Evolutionary conservation across 2,888 invertebrate genomes (phyloP).

Genomic region (Hecatera dysodea): DNA sequence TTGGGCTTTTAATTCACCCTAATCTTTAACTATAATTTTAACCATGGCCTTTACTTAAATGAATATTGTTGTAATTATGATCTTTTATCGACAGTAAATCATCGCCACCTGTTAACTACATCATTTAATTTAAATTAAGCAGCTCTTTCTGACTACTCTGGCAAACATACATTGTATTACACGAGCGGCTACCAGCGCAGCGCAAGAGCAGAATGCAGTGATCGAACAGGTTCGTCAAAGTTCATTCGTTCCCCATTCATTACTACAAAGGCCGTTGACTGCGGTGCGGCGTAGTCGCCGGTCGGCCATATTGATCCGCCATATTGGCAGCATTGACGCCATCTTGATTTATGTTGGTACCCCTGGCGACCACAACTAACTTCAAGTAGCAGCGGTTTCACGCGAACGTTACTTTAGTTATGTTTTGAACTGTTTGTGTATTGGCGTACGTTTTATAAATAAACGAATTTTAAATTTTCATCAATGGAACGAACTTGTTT

Average conservation of each 20-base stretch:
- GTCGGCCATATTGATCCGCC: conserved; percentile 61
- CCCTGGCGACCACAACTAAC: conserved; percentile 71
- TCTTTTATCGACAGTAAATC: conserved; percentile 5
- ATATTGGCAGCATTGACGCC: conserved; percentile 63
- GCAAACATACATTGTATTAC: conserved; percentile 28
- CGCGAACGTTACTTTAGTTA: conserved; percentile 85
- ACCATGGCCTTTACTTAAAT: background rate
- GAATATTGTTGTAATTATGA: background rate
- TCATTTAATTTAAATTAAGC: conserved; percentile 20
- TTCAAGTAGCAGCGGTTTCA: conserved; percentile 80
- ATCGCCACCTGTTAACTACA: background rate
- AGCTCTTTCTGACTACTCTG: conserved; percentile 18
- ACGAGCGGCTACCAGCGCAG: conserved; percentile 61
- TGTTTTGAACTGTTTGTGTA: conserved; percentile 82
- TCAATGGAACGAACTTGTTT: conserved; percentile 77
- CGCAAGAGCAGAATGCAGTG: conserved; percentile 65
- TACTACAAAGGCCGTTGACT: conserved; percentile 84
- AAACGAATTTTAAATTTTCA: conserved; percentile 67
- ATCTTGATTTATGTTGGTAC: conserved; percentile 60
- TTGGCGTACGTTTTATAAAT: conserved; percentile 63
- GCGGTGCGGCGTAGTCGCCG: conserved; percentile 59
- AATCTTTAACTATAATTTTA: background rate
- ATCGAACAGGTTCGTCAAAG: conserved; percentile 80
- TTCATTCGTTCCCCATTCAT: conserved; percentile 81
- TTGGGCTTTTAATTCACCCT: background rate